phyloP scores from a whole-genome alignment of 2,888 invertebrate genomes.

The Actias luna region DNA sequence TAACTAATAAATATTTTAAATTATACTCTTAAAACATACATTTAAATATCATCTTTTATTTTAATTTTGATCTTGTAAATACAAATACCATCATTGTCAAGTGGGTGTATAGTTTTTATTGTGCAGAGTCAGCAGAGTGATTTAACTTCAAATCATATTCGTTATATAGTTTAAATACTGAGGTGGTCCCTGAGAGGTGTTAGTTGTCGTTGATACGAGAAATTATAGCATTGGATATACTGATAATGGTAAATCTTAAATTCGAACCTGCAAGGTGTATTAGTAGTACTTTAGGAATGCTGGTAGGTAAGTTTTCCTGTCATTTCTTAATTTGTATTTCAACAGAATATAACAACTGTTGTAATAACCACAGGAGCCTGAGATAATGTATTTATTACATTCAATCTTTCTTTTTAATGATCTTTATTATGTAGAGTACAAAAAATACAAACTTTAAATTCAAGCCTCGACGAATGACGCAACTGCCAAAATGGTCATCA shows the following conservation, averaged over 20 bases:
- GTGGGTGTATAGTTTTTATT: not conserved
- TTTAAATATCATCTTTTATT: too few relatives aligned
- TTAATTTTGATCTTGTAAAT: too few relatives aligned
- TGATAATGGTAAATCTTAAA: not conserved
- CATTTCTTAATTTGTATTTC: not conserved
- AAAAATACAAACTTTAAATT: conserved; percentile 52
- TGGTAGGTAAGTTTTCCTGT: not conserved
- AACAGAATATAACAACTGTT: not conserved
- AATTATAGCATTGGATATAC: not conserved
- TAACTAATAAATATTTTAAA: too few relatives aligned
- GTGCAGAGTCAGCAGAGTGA: not conserved
- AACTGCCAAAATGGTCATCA: conserved; percentile 74
- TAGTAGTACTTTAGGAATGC: not conserved
- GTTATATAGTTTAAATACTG: not conserved
- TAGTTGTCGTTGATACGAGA: not conserved
- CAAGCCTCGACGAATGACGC: conserved; percentile 69
- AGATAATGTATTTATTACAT: not conserved
- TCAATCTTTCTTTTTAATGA: conserved; percentile 12
- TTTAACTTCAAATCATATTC: not conserved
- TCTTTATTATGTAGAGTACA: conserved; percentile 37
- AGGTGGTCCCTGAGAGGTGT: not conserved
- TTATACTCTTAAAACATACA: too few relatives aligned
- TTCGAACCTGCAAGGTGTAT: not conserved
- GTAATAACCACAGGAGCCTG: not conserved
- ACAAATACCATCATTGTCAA: too few relatives aligned